Evolutionary conservation across 1,140 invertebrate genomes (phyloP).

Genomic region (Sweltsa coloradensis): DNA sequence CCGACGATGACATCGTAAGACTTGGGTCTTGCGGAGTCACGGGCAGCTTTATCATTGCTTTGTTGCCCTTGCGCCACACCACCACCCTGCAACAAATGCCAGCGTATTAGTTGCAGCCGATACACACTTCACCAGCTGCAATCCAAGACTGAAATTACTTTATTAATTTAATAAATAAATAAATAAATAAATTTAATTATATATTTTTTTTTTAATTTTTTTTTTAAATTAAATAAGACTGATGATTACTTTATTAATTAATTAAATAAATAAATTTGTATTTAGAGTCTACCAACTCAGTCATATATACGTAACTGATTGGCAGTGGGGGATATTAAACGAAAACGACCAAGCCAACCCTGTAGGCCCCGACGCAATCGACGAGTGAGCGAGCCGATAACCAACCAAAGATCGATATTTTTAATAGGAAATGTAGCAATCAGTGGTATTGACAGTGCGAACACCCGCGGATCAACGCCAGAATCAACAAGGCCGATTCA

Average conservation of each 20-base stretch:
- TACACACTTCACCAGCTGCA: not conserved
- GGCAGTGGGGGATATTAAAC: too few relatives aligned
- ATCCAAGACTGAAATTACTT: not conserved
- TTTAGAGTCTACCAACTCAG: too few relatives aligned
- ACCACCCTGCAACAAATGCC: constrained; percentile 45
- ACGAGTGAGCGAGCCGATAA: too few relatives aligned
- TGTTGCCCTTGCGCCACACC: constrained; percentile 75
- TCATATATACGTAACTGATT: too few relatives aligned
- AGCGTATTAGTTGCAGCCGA: too few relatives aligned
- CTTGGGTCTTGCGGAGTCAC: constrained; percentile 35
- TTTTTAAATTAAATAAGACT: constrained; percentile 8
- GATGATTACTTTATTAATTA: constrained; percentile 5
- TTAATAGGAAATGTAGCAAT: too few relatives aligned
- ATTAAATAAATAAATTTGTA: not conserved
- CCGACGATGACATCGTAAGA: constrained; percentile 41
- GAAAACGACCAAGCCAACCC: too few relatives aligned
- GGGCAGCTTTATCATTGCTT: constrained; percentile 55
- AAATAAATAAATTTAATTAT: constrained; percentile 3
- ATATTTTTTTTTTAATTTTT: constrained; percentile 10
- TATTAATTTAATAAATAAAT: not conserved
- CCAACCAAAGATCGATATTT: too few relatives aligned
- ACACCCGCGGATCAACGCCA: too few relatives aligned
- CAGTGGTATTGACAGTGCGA: too few relatives aligned
- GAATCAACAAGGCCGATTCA: too few relatives aligned
- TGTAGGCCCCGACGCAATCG: too few relatives aligned